phyloP scores from a whole-genome alignment of 2,113 vertebrate species.

The Eonycteris spelaea region DNA sequence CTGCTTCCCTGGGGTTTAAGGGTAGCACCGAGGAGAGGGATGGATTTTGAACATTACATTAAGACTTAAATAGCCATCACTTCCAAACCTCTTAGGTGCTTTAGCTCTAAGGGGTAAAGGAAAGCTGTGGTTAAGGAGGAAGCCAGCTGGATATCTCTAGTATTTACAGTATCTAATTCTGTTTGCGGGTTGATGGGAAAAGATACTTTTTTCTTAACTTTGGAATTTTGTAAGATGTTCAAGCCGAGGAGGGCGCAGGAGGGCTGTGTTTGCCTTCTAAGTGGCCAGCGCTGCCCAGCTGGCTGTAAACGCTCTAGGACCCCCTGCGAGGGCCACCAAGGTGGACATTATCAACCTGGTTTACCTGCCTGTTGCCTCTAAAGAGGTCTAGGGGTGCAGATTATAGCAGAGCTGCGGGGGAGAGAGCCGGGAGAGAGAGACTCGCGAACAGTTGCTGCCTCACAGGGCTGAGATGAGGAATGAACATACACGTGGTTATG shows the following conservation, averaged over 20 bases:
- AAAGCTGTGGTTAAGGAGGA: not conserved
- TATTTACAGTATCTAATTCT: not conserved
- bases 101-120: too few species aligned
- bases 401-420: fast-evolving
- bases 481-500: fast-evolving
- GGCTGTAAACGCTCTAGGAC: not conserved
- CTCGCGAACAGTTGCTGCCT: fast-evolving
- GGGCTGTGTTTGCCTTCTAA: not conserved
- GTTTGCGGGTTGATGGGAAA: not conserved
- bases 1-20: not conserved
- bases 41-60: not conserved
- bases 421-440: not conserved
- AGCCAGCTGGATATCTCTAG: not conserved
- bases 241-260: not conserved
- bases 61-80: not conserved
- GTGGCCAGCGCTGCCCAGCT: not conserved
- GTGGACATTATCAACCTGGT: fast-evolving
- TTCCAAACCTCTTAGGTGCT: not conserved
- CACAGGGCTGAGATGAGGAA: fast-evolving
- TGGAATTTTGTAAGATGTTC: not conserved
- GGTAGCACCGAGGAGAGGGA: not conserved
- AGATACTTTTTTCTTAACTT: not conserved
- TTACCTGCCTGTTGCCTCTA: not conserved
- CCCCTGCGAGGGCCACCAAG: not conserved
- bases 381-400: not conserved